These are phyloP conservation scores for Aramus guarauna DNA, from an alignment of 2,113 vertebrate species.

Conservation along the genomic window DNA sequence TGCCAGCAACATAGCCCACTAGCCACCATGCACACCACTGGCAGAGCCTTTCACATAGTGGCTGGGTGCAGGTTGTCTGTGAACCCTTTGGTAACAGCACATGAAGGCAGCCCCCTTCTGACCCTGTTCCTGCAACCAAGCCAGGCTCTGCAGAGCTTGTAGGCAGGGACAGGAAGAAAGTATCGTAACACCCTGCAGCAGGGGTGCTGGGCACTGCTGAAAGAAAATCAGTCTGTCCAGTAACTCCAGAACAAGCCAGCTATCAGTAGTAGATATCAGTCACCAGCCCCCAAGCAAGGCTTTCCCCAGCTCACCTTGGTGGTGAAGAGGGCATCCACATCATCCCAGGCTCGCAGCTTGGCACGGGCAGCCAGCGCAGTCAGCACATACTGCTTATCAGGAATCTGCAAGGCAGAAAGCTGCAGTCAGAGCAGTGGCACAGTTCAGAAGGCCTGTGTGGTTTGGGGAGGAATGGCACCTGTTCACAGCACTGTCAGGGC, in stretches of 20 bases:
- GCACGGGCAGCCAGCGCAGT: constrained; percentile 90
- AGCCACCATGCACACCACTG: background rate
- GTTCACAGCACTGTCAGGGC: background rate
- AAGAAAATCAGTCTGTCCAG: background rate
- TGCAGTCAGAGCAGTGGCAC: background rate
- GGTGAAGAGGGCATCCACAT: constrained; percentile 91
- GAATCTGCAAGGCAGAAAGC: constrained; percentile 79
- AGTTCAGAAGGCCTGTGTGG: background rate
- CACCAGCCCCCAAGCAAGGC: background rate
- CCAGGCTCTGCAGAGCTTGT: background rate
- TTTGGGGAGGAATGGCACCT: background rate
- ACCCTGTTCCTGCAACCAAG: background rate
- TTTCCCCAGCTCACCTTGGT: constrained; percentile 76
- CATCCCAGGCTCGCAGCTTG: constrained; percentile 88
- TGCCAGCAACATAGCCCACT: accelerated
- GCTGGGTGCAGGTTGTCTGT: background rate
- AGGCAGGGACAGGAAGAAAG: background rate
- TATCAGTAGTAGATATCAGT: background rate
- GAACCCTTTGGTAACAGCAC: background rate
- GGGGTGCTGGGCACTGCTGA: background rate
- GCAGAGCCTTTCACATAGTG: background rate
- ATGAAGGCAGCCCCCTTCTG: background rate
- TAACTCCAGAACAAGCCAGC: background rate
- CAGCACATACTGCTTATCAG: constrained; percentile 92
- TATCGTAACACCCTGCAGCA: background rate